phyloP scores from a whole-genome alignment of 1,140 invertebrate species.

The Drosophila parvula region DNA sequence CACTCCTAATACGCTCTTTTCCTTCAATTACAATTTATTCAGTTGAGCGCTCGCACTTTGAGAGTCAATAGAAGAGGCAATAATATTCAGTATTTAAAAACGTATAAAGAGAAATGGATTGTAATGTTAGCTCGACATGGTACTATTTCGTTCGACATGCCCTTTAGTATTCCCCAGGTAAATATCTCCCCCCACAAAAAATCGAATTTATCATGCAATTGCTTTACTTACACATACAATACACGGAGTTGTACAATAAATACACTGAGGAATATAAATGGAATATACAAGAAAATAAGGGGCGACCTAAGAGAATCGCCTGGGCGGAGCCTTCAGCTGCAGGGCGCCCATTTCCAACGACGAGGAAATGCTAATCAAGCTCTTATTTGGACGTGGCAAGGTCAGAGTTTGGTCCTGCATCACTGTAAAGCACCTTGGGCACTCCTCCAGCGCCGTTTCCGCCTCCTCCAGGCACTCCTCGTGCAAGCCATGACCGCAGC shows the following conservation, averaged over 20 bases:
- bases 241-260: conserved; percentile 53
- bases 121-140: no score
- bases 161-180: no score
- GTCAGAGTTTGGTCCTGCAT: conserved; percentile 17
- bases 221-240: conserved; percentile 59
- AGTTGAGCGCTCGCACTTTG: no score
- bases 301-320: conserved; percentile 64
- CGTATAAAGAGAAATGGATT: no score
- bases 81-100: no score
- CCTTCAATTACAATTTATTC: no score
- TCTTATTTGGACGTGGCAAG: conserved; percentile 64
- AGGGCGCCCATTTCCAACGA: conserved; percentile 64
- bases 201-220: conserved; percentile 23
- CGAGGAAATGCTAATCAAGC: conserved; percentile 32
- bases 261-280: conserved; percentile 57
- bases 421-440: conserved; percentile 59
- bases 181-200: background rate
- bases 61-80: no score
- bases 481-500: conserved; percentile 78
- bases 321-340: conserved; percentile 80
- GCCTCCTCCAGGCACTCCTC: conserved; percentile 60
- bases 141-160: no score
- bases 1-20: no score
- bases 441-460: conserved; percentile 32
- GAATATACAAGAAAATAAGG: conserved; percentile 51